phyloP scores from a whole-genome alignment of 2,797 vertebrate species.

The Diceros bicornis region DNA sequence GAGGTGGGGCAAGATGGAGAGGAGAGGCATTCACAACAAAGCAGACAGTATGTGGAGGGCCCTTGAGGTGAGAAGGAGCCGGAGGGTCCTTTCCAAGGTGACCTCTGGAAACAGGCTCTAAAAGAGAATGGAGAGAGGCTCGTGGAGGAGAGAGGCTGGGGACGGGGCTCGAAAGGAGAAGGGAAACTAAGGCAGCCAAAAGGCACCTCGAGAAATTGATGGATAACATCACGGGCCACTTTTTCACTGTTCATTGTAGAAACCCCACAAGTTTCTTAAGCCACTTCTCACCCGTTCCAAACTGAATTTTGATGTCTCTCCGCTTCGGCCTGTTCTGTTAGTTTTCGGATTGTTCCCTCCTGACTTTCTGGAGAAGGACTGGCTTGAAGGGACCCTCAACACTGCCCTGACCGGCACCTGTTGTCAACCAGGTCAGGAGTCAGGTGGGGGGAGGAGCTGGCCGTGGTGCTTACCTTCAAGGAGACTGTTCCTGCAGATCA shows the following conservation, averaged over 20 bases:
- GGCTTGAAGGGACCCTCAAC: not conserved
- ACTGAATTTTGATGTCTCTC: not conserved
- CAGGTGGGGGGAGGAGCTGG: not conserved
- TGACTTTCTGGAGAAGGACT: not conserved
- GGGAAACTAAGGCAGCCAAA: not conserved
- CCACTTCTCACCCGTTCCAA: not conserved
- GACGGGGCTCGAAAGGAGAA: not conserved
- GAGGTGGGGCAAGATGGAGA: accelerated
- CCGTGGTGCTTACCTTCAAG: not conserved
- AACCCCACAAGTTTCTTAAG: not conserved
- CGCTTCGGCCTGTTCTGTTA: not conserved
- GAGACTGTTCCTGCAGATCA: accelerated
- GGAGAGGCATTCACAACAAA: not conserved
- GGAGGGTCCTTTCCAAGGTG: not conserved
- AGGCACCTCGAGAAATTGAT: not conserved
- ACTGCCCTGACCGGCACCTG: not conserved
- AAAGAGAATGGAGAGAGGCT: not conserved
- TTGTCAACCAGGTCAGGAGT: too few relatives aligned
- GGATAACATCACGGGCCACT: not conserved
- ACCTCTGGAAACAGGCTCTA: not conserved
- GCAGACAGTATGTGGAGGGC: not conserved
- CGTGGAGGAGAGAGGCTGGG: not conserved
- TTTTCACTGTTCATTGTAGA: not conserved
- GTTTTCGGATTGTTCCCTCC: not conserved
- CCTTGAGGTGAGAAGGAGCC: not conserved